phyloP scores from a whole-genome alignment of 2,113 vertebrate genomes.

The Prochilodus magdalenae region DNA sequence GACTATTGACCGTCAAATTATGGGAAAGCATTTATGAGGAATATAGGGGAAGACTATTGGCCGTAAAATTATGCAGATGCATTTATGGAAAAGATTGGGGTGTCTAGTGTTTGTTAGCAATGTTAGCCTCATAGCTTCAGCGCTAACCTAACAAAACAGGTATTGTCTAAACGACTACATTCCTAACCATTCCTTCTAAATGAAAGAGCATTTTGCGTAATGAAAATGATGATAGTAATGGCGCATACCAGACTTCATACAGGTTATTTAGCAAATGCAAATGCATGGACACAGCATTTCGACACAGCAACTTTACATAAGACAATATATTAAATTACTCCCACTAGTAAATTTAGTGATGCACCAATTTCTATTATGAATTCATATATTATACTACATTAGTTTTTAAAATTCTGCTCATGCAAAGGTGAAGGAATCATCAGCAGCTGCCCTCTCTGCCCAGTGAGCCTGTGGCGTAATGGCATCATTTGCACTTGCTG shows the following conservation, averaged over 20 bases:
- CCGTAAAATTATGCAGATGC: too few species aligned
- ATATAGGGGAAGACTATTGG: too few species aligned
- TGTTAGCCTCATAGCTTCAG: too few species aligned
- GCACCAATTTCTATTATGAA: not conserved
- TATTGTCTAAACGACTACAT: too few species aligned
- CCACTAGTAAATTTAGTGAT: not conserved
- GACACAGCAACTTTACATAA: not conserved
- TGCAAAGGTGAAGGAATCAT: slow-evolving; percentile 6
- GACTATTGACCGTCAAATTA: too few species aligned
- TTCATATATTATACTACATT: not conserved
- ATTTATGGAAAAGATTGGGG: too few species aligned
- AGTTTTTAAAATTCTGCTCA: not conserved
- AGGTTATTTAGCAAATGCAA: not conserved
- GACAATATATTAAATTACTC: not conserved
- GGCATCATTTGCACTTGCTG: slow-evolving; percentile 61
- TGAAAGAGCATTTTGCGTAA: too few species aligned
- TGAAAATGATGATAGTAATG: too few species aligned
- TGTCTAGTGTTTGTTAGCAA: too few species aligned
- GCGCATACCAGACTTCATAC: not conserved
- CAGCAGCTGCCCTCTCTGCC: slow-evolving; percentile 16
- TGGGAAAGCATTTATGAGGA: too few species aligned
- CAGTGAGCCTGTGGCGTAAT: slow-evolving; percentile 38
- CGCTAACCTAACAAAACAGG: too few species aligned
- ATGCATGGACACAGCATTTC: not conserved
- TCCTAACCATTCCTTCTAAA: too few species aligned